phyloP scores from a whole-genome alignment of 2,113 vertebrate species.

The Datnioides undecimradiatus region DNA sequence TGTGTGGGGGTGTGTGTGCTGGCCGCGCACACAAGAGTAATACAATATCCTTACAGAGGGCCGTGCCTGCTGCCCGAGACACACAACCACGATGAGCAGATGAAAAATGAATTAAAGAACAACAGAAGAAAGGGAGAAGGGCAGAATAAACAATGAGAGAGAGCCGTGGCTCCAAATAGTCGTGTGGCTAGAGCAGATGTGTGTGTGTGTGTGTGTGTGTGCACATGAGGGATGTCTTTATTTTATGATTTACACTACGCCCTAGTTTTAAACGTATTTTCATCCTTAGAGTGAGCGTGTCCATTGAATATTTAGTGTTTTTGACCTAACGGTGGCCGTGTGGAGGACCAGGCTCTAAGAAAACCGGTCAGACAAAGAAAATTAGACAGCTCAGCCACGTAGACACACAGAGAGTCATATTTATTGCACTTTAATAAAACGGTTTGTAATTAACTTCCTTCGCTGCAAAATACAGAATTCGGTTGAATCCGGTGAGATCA shows the following conservation, averaged over 20 bases:
- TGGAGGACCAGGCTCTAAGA: slow-evolving; percentile 19
- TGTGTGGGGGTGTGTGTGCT: slow-evolving; percentile 28
- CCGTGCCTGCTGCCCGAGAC: slow-evolving; percentile 65
- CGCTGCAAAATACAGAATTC: not conserved
- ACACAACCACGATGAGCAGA: slow-evolving; percentile 72
- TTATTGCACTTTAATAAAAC: not conserved
- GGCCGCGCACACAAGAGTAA: slow-evolving; percentile 63
- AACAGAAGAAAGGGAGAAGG: slow-evolving; percentile 74
- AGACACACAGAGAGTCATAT: not conserved
- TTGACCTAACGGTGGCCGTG: slow-evolving; percentile 9
- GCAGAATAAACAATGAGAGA: slow-evolving; percentile 78
- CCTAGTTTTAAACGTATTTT: slow-evolving; percentile 47
- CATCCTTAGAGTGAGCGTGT: slow-evolving; percentile 22
- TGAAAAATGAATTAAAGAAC: slow-evolving; percentile 82
- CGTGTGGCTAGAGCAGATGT: slow-evolving; percentile 46
- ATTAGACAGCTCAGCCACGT: not conserved
- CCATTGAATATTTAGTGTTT: slow-evolving; percentile 57
- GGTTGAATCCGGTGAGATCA: not conserved
- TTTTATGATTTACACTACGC: slow-evolving; percentile 63
- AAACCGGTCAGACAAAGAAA: not conserved
- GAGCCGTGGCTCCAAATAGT: slow-evolving; percentile 70
- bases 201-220: slow-evolving; percentile 19
- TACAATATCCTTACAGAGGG: slow-evolving; percentile 73
- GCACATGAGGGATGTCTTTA: slow-evolving; percentile 49
- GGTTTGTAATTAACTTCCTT: not conserved